A percentile compares a stretch with the other conserved stretches of the same genome.
Conservation (phyloP, 2,888 invertebrate species). For the Noctua janthe region DNA sequence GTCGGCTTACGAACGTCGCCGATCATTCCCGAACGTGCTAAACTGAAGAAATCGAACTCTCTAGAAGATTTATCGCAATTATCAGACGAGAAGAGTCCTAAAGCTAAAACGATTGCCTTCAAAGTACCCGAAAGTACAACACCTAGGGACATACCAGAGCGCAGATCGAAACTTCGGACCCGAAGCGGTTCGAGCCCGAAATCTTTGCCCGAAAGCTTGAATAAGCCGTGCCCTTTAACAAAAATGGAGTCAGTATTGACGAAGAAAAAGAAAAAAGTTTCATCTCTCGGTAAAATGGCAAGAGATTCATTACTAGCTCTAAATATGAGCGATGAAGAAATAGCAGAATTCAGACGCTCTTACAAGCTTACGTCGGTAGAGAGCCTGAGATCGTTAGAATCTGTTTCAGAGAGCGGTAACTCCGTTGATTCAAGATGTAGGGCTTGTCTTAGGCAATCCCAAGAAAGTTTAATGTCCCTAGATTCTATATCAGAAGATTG, state of each 20-base stretch:
- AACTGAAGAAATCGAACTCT: conserved; percentile 84
- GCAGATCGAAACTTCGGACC: conserved; percentile 78
- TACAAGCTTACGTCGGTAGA: conserved; percentile 87
- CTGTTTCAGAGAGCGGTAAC: conserved; percentile 87
- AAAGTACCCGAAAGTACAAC: conserved; percentile 84
- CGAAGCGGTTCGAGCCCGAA: conserved; percentile 87
- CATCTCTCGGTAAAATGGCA: conserved; percentile 87
- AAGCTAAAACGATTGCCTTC: conserved; percentile 83
- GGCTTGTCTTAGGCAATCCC: conserved; percentile 83
- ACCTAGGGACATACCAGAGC: conserved; percentile 86
- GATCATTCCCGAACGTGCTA: conserved; percentile 83
- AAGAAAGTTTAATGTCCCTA: conserved; percentile 87
- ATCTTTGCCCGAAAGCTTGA: conserved; percentile 86
- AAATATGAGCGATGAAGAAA: conserved; percentile 88
- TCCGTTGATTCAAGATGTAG: conserved; percentile 85
- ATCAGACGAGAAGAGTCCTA: conserved; percentile 76
- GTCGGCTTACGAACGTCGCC: conserved; percentile 79
- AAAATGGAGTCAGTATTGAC: conserved; percentile 80
- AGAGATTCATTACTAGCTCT: conserved; percentile 85
- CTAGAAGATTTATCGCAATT: conserved; percentile 82
- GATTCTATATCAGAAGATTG: conserved; percentile 88
- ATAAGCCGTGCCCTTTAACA: conserved; percentile 81
- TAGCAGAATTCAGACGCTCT: conserved; percentile 84
- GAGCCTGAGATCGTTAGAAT: conserved; percentile 85
- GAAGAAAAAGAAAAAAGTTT: conserved; percentile 85